Conservation (phyloP, 2,113 vertebrate genomes). For the Stegostoma tigrinum region DNA sequence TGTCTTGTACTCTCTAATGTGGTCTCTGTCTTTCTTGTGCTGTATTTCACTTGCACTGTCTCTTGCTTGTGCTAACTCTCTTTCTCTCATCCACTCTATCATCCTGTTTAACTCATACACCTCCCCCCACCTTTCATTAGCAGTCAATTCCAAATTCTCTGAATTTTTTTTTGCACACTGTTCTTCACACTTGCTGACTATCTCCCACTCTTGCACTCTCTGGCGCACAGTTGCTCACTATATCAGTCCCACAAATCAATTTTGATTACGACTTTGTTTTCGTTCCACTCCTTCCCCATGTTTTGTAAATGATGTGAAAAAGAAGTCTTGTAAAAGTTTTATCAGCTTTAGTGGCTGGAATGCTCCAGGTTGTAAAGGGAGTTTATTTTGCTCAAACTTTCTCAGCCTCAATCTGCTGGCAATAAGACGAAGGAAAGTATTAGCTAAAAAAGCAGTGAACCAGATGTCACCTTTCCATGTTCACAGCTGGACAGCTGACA, state of each 20-base stretch:
- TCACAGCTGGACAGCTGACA: conserved; percentile 22
- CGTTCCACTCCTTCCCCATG: neutral
- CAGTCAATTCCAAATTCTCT: no score
- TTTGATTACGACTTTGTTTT: neutral
- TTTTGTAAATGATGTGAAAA: neutral
- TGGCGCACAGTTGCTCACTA: neutral
- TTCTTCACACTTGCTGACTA: neutral
- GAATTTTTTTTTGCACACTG: neutral
- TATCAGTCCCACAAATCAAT: neutral
- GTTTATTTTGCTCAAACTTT: neutral
- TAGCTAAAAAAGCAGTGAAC: neutral
- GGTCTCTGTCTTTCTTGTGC: no score
- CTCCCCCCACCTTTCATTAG: no score
- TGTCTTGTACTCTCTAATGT: no score
- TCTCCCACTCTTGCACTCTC: neutral
- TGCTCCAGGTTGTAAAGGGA: neutral
- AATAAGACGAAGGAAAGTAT: neutral
- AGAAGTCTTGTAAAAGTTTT: conserved; percentile 10
- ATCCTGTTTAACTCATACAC: no score
- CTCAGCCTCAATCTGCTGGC: neutral
- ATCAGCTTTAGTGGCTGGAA: neutral
- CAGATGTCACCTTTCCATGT: conserved; percentile 30
- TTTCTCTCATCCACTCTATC: no score
- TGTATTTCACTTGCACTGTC: no score
- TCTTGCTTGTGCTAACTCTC: no score